phyloP scores from a whole-genome alignment of 2,797 vertebrate genomes.

The Cynopterus sphinx region DNA sequence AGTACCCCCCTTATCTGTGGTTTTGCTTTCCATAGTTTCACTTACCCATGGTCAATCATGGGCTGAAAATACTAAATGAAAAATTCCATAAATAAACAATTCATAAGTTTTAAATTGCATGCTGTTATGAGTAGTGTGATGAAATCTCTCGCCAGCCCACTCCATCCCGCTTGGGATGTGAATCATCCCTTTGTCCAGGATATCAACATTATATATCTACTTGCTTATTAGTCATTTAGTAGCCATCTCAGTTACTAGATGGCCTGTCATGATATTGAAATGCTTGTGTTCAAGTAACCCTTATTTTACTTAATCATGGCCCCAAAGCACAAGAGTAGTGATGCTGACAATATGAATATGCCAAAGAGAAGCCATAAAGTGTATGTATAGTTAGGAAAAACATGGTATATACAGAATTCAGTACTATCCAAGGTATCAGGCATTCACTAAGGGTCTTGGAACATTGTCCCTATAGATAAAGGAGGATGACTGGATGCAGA shows the following conservation, averaged over 20 bases:
- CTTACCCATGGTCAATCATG: not conserved
- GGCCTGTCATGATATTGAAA: not conserved
- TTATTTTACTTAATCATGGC: not conserved
- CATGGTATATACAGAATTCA: not conserved
- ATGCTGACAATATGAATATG: not conserved
- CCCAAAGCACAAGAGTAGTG: not conserved
- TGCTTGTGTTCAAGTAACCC: not conserved
- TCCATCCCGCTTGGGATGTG: not conserved
- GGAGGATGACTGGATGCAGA: not conserved
- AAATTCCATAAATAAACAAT: not conserved
- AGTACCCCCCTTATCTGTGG: not conserved
- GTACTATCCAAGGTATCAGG: not conserved
- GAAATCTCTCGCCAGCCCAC: not conserved
- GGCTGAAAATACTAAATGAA: not conserved
- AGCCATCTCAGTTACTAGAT: not conserved
- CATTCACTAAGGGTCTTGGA: not conserved
- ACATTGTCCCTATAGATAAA: not conserved
- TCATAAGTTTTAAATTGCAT: not conserved
- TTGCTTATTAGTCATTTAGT: not conserved
- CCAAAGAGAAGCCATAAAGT: not conserved
- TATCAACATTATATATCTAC: not conserved
- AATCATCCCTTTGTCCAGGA: not conserved
- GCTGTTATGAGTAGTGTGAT: not conserved
- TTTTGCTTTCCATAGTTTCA: not conserved
- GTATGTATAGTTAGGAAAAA: not conserved